phyloP scores from a whole-genome alignment of 2,113 vertebrate species.

The Urocolius indicus region DNA sequence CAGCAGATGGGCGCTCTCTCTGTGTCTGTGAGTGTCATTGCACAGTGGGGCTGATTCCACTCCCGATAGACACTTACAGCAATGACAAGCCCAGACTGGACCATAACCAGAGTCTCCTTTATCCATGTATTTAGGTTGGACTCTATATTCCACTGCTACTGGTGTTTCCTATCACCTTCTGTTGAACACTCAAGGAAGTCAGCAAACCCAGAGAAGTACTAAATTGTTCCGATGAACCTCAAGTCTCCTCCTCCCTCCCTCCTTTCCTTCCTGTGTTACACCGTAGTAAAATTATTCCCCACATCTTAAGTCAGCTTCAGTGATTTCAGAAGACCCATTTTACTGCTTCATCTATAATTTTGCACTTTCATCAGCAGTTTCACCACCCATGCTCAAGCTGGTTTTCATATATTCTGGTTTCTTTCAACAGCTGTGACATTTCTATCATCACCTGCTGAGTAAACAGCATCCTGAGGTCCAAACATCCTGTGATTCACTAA shows the following conservation, averaged over 20 bases:
- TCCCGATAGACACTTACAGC: not conserved
- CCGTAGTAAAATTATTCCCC: not conserved
- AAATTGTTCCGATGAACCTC: not conserved
- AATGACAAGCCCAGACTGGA: not conserved
- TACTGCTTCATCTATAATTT: not conserved
- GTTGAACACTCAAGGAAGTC: not conserved
- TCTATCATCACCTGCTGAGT: not conserved
- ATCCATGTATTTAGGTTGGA: not conserved
- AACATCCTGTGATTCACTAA: not conserved
- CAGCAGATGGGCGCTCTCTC: not conserved
- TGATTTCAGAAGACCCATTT: not conserved
- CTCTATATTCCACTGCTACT: not conserved
- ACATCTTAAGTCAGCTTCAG: not conserved
- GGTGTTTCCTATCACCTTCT: not conserved
- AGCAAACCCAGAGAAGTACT: not conserved
- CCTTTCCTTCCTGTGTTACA: not conserved
- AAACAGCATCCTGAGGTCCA: not conserved
- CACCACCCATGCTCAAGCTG: too few species aligned
- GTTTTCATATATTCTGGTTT: not conserved
- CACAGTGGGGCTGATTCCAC: fast-evolving
- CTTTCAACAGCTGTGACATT: not conserved
- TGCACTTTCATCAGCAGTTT: not conserved
- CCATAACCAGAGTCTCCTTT: not conserved
- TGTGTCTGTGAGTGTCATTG: fast-evolving
- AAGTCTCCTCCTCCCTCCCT: not conserved